Conservation (phyloP, 2,113 vertebrate genomes). For the Sterrhoptilus dennistouni region DNA sequence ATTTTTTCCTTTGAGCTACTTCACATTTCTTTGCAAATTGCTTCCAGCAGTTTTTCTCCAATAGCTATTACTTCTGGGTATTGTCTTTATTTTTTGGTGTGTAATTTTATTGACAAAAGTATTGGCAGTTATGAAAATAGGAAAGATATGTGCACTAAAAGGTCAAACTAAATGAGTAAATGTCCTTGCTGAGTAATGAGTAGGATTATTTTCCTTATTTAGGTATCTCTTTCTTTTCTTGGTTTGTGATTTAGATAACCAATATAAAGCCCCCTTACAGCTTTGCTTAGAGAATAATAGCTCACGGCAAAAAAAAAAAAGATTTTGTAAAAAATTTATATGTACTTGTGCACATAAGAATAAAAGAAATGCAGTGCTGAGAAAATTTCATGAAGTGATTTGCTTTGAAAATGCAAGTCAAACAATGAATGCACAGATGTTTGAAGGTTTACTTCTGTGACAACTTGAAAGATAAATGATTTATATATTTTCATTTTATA, state of each 20-base stretch:
- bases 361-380: neutral
- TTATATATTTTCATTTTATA: conserved; percentile 73
- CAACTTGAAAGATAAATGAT: conserved; percentile 69
- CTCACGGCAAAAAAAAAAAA: neutral
- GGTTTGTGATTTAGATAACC: neutral
- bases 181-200: neutral
- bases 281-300: neutral
- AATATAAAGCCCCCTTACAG: neutral
- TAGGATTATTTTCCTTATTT: neutral
- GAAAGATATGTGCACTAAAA: neutral
- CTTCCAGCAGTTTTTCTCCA: neutral
- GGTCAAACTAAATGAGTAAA: neutral
- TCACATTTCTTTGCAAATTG: neutral
- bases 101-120: neutral
- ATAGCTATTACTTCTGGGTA: neutral
- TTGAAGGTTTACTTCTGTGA: conserved; percentile 57
- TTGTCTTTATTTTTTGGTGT: neutral
- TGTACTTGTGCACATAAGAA: neutral
- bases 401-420: conserved; percentile 50
- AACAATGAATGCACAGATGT: conserved; percentile 64
- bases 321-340: neutral
- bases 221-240: neutral
- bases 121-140: neutral
- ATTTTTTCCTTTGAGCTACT: neutral
- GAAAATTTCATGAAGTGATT: neutral